Evolutionary conservation across 2,797 vertebrate species (phyloP).

Genomic region (Chiloscyllium punctatum): DNA sequence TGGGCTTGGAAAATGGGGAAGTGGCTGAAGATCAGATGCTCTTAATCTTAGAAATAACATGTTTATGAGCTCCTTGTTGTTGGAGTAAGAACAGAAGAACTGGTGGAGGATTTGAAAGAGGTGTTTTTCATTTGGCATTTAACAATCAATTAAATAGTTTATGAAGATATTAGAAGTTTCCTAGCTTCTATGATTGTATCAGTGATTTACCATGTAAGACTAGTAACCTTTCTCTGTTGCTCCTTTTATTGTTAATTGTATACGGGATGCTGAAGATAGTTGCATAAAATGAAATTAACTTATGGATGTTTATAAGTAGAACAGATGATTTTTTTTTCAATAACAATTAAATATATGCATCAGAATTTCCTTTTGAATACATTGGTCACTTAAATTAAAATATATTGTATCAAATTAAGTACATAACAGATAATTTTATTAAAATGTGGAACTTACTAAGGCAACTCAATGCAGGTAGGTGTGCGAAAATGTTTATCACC

Average conservation of each 20-base stretch:
- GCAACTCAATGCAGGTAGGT: not conserved
- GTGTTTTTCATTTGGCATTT: no score
- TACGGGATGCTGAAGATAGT: not conserved
- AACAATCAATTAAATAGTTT: not conserved
- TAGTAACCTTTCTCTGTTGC: not conserved
- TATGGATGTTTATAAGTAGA: not conserved
- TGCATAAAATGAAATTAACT: not conserved
- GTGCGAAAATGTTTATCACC: not conserved
- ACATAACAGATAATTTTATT: no score
- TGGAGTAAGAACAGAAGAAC: no score
- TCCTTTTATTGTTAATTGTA: not conserved
- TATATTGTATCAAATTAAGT: not conserved
- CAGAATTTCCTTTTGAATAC: not conserved
- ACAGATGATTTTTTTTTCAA: not conserved
- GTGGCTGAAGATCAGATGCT: no score
- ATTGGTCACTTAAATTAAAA: not conserved
- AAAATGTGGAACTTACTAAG: not conserved
- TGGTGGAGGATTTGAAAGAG: no score
- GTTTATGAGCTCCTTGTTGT: no score
- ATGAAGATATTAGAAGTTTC: not conserved
- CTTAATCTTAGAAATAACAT: no score
- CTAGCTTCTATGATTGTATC: not conserved
- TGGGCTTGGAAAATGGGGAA: no score
- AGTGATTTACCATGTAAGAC: not conserved
- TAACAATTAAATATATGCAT: not conserved